phyloP scores from a whole-genome alignment of 2,888 invertebrate species.

The Candidula unifasciata region DNA sequence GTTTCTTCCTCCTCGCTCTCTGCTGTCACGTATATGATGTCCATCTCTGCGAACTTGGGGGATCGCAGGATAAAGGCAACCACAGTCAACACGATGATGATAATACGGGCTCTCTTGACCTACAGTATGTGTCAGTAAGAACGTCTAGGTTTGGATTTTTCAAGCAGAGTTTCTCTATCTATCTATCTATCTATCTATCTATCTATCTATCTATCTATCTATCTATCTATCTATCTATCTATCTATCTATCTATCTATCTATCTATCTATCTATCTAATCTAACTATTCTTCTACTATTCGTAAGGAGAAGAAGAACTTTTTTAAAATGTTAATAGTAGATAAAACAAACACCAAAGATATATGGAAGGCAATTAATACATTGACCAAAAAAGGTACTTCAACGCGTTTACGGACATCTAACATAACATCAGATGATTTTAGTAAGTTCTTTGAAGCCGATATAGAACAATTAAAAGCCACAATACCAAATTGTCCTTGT shows the following conservation, averaged over 20 bases:
- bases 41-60: slow-evolving; percentile 68
- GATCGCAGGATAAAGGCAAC: slow-evolving; percentile 62
- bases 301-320: too few relatives aligned
- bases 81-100: slow-evolving; percentile 66
- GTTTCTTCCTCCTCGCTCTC: background rate
- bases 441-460: too few relatives aligned
- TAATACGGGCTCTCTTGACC: slow-evolving; percentile 64
- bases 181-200: background rate
- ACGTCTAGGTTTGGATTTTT: background rate
- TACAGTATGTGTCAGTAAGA: background rate
- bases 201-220: background rate
- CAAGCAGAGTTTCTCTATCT: background rate
- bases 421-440: too few relatives aligned
- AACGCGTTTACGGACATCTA: too few relatives aligned
- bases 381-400: too few relatives aligned
- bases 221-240: slow-evolving; percentile 29
- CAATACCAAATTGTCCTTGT: too few relatives aligned
- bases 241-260: slow-evolving; percentile 33
- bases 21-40: slow-evolving; percentile 7
- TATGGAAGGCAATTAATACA: too few relatives aligned
- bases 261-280: too few relatives aligned
- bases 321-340: too few relatives aligned
- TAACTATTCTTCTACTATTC: too few relatives aligned
- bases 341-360: too few relatives aligned
- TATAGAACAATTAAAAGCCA: too few relatives aligned